Conservation (phyloP, 2,113 vertebrate species). For the Hippotragus niger region DNA sequence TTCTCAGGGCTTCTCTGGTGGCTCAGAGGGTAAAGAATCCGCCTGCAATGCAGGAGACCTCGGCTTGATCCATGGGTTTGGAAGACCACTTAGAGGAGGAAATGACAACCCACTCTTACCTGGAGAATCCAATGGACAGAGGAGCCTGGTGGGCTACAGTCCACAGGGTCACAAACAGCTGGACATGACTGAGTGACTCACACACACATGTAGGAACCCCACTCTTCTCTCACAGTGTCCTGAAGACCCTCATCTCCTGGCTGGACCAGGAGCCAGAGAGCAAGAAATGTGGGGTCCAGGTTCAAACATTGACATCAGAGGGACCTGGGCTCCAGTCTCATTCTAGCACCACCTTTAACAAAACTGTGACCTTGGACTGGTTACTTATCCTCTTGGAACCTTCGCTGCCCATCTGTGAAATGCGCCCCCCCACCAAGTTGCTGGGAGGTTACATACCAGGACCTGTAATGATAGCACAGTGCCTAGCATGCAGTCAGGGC, state of each 20-base stretch:
- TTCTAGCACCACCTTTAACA: background rate
- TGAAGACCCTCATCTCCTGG: background rate
- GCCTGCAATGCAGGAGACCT: background rate
- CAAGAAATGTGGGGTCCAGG: background rate
- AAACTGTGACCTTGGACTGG: background rate
- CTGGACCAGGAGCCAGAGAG: background rate
- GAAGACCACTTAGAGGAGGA: background rate
- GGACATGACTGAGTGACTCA: background rate
- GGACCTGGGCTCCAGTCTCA: background rate
- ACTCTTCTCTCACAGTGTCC: background rate
- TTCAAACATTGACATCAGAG: background rate
- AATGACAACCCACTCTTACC: background rate
- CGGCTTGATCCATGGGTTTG: background rate
- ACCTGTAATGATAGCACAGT: fast-evolving
- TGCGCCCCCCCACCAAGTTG: fast-evolving
- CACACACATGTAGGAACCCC: background rate
- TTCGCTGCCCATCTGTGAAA: background rate
- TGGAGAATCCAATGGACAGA: background rate
- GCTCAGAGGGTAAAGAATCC: background rate
- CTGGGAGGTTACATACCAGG: background rate
- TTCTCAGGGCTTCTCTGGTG: background rate
- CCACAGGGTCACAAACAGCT: background rate
- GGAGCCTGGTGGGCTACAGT: background rate
- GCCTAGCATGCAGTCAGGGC: background rate
- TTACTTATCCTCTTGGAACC: background rate